Percentiles rank a stretch among this genome's conserved stretches.
Evolutionary conservation across 2,113 vertebrate genomes (phyloP).

Genomic region (Herpailurus yagouaroundi): DNA sequence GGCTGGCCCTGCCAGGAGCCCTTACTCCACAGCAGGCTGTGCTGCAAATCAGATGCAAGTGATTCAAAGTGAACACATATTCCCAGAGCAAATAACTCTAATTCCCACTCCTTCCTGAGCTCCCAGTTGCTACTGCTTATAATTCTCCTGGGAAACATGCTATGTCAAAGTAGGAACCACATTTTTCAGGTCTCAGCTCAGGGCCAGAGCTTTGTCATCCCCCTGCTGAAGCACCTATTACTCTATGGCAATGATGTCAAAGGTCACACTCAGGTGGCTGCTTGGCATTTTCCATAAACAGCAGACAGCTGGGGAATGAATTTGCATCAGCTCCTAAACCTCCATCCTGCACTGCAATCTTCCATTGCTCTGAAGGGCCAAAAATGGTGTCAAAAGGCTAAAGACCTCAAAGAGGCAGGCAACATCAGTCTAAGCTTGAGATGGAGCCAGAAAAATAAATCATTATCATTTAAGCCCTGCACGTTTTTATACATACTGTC

Average conservation of each 20-base stretch:
- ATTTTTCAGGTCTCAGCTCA: conserved; percentile 28
- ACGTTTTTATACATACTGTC: conserved; percentile 68
- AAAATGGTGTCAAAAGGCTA: conserved; percentile 60
- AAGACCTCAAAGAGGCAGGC: conserved; percentile 31
- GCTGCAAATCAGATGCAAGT: neutral
- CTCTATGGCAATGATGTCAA: neutral
- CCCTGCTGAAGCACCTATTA: neutral
- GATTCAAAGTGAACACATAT: neutral
- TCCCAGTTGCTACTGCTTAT: neutral
- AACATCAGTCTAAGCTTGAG: conserved; percentile 38
- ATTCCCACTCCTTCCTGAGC: conserved; percentile 8
- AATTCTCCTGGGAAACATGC: neutral
- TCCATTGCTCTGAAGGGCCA: neutral
- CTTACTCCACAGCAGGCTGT: neutral
- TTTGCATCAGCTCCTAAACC: neutral
- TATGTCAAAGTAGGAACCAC: neutral
- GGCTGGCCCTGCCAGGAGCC: neutral
- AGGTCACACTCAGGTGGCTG: conserved; percentile 28
- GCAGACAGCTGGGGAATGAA: neutral
- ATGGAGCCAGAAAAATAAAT: conserved; percentile 67
- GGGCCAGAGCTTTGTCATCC: neutral
- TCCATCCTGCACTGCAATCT: neutral
- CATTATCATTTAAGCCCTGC: conserved; percentile 74
- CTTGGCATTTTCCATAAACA: neutral
- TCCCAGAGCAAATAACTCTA: conserved; percentile 57